Evolutionary conservation across 2,888 invertebrate species (phyloP), one percentile per base, ranked within the genome.

Genomic region (Geophilus truncorum): DNA sequence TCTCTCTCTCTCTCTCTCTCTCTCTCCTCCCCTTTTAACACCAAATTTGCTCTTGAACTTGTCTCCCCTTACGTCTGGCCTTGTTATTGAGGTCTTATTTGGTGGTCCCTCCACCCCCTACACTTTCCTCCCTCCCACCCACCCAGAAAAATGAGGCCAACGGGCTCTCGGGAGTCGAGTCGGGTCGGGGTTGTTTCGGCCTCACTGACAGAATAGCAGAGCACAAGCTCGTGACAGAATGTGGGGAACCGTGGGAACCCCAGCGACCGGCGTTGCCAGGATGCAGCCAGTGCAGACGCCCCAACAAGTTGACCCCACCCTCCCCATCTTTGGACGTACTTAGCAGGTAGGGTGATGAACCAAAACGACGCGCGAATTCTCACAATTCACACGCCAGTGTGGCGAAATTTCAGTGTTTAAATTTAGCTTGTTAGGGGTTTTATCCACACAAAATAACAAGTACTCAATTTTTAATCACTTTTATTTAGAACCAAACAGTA

Each of bases 211-310:
- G 77, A 77, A 77, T 77, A 32, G 34, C 77, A 77, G 77, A 18
- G 36, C 77, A 32, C 34, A 77, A 32, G 36, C 34, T 32, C 79
- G 79, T 79, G 79, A 79, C 79, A 79, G 79, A 79, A 79, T 79
- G 79, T 62, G 57, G 36, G 80, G 75, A 75, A 80, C 75, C 80
- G 80, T 80, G 80, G 80, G 80, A 80, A 80, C 30, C 40, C 76
- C 23, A 36, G 23, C 40, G 80, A 80, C 79, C 79, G 23, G 79
- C 62, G 62, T 79, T 79, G 79, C 79, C 79, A 79, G 57, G 79
- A 62, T 79, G 79, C 62, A 51, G 70, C 28, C 28, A 70, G 70
- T 70, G 70, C 70, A 70, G 70, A 70, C 70, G 70, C 70, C 70
- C 70, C 28, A 70, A 70, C 70, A 70, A 70, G 70, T 70, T 70